A percentile compares a stretch with the other conserved stretches of the same genome.
Conservation (phyloP, 1,140 invertebrate genomes). For the Heliothis subflexa region DNA sequence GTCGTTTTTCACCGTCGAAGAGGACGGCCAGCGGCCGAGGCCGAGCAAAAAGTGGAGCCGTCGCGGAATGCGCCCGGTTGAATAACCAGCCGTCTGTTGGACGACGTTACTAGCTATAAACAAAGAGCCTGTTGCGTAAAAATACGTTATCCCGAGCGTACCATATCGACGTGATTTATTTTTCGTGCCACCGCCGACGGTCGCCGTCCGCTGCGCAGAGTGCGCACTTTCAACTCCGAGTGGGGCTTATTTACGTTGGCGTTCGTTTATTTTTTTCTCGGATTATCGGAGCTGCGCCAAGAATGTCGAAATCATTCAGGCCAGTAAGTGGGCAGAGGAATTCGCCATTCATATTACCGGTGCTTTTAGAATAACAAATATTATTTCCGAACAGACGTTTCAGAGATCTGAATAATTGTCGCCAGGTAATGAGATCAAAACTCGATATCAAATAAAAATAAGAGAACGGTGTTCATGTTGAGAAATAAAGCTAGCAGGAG, state of each 20-base stretch:
- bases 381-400: slow-evolving; percentile 55
- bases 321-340: slow-evolving; percentile 83
- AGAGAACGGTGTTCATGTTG: not conserved
- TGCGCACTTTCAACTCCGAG: slow-evolving; percentile 75
- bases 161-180: slow-evolving; percentile 81
- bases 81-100: slow-evolving; percentile 81
- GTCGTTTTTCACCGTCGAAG: slow-evolving; percentile 75
- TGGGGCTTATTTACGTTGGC: slow-evolving; percentile 79
- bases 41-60: slow-evolving; percentile 81
- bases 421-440: slow-evolving; percentile 15
- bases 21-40: slow-evolving; percentile 59
- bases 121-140: slow-evolving; percentile 83
- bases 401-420: slow-evolving; percentile 42
- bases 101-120: slow-evolving; percentile 75
- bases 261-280: slow-evolving; percentile 82
- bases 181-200: slow-evolving; percentile 65
- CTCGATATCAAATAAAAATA: slow-evolving; percentile 30
- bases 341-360: slow-evolving; percentile 82
- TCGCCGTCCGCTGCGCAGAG: slow-evolving; percentile 25
- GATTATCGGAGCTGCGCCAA: slow-evolving; percentile 84
- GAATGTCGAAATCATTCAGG: slow-evolving; percentile 86
- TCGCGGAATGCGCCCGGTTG: slow-evolving; percentile 84
- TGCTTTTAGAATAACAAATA: slow-evolving; percentile 61
- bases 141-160: slow-evolving; percentile 79
- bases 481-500: slow-evolving; percentile 14